Percentiles rank a stretch among this genome's conserved stretches.
Conservation (phyloP, 1,140 invertebrate genomes). For the Ridgeia piscesae region DNA sequence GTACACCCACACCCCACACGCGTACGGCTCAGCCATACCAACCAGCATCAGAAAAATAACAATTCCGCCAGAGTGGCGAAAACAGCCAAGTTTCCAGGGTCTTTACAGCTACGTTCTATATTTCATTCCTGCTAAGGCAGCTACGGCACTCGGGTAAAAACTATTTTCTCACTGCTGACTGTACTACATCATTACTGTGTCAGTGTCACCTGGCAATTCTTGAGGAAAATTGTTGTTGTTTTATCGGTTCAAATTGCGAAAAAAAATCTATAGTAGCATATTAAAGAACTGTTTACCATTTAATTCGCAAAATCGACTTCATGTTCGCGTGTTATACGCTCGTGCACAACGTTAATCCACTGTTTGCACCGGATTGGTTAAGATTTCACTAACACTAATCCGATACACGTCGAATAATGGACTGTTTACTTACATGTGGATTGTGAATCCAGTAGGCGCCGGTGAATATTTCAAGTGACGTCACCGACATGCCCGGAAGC, state of each 20-base stretch:
- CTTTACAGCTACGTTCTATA: too few species aligned
- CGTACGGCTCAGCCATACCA: too few species aligned
- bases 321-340: neutral
- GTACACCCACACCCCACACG: too few species aligned
- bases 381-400: neutral
- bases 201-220: too few species aligned
- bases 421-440: slow-evolving; percentile 46
- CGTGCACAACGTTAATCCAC: neutral
- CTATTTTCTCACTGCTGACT: too few species aligned
- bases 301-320: neutral
- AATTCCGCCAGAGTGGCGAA: too few species aligned
- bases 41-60: too few species aligned
- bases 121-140: too few species aligned
- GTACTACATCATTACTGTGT: too few species aligned
- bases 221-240: neutral
- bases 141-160: too few species aligned
- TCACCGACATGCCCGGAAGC: slow-evolving; percentile 49
- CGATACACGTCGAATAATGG: neutral
- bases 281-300: neutral
- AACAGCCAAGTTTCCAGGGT: too few species aligned
- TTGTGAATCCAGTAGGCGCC: slow-evolving; percentile 54
- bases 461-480: slow-evolving; percentile 53
- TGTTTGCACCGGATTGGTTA: neutral
- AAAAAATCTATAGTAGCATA: neutral
- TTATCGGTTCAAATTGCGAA: neutral